These are phyloP conservation scores for Amblyjoppa fuscipennis DNA, from an alignment of 2,888 invertebrate species.

Conservation along the genomic window DNA sequence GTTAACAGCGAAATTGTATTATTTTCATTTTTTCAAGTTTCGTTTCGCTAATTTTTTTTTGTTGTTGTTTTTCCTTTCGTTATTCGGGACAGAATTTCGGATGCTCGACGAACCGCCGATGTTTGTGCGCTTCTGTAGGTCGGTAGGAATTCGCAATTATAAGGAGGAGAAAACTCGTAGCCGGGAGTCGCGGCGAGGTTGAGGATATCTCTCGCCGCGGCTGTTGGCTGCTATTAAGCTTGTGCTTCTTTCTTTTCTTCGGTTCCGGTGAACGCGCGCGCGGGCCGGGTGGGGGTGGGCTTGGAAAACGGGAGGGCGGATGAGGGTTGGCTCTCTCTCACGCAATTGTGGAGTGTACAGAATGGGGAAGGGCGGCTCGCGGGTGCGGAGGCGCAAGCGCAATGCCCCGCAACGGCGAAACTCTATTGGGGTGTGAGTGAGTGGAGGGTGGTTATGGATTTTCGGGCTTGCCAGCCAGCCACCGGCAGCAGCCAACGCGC, in stretches of 20 bases:
- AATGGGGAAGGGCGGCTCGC: constrained; percentile 45
- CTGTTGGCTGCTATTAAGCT: constrained; percentile 58
- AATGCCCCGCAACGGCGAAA: constrained; percentile 70
- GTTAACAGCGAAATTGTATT: constrained; percentile 8
- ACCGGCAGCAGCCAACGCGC: constrained; percentile 28
- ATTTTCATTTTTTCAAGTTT: constrained; percentile 2
- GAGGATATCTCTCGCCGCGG: constrained; percentile 49
- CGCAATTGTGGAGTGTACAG: constrained; percentile 7
- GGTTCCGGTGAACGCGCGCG: constrained; percentile 39
- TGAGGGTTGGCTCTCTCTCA: constrained; percentile 5
- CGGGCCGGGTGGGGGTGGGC: background rate
- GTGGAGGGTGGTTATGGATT: constrained; percentile 80
- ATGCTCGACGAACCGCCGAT: background rate
- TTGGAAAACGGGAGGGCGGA: background rate
- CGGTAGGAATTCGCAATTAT: constrained; percentile 64
- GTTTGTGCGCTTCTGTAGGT: constrained; percentile 9
- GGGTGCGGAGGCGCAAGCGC: constrained; percentile 76
- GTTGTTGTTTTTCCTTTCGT: background rate
- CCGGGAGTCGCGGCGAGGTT: constrained; percentile 8
- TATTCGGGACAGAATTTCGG: background rate
- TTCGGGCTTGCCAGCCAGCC: constrained; percentile 73
- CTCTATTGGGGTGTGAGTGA: constrained; percentile 61
- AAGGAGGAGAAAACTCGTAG: constrained; percentile 63
- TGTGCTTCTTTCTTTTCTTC: constrained; percentile 51
- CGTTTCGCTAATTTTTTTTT: background rate